Conservation (phyloP, 2,797 vertebrate genomes). For the Macrochelys suwanniensis region DNA sequence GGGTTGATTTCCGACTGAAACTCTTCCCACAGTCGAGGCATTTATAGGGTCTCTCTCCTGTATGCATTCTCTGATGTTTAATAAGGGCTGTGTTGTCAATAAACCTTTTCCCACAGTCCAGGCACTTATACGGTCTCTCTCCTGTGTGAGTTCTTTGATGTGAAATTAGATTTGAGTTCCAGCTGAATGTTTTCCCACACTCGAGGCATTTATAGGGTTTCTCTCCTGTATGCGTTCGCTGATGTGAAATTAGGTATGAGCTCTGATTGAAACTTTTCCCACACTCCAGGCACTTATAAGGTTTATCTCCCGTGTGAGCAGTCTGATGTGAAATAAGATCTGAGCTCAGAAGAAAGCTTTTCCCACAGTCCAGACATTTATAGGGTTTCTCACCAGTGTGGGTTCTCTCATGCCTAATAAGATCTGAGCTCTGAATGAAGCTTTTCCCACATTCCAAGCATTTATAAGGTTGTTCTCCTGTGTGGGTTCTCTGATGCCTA, state of each 20-base stretch:
- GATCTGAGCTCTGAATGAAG: not conserved
- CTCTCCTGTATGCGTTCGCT: not conserved
- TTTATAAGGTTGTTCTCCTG: not conserved
- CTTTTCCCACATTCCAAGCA: not conserved
- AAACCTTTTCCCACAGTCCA: not conserved
- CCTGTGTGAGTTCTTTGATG: not conserved
- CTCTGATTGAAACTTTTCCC: not conserved
- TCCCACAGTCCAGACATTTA: not conserved
- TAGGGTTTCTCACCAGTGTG: not conserved
- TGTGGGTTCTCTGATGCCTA: not conserved
- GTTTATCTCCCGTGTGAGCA: not conserved
- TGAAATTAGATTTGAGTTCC: not conserved
- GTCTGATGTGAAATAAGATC: not conserved
- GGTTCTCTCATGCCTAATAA: not conserved
- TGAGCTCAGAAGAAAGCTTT: not conserved
- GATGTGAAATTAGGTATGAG: not conserved
- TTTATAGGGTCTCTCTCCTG: not conserved
- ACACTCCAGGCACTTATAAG: not conserved
- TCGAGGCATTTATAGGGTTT: not conserved
- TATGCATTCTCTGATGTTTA: not conserved
- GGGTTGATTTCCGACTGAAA: not conserved
- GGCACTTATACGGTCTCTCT: not conserved
- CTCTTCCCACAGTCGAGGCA: not conserved
- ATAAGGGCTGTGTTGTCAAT: not conserved
- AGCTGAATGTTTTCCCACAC: not conserved